Base-by-base conservation (phyloP, 2,888 invertebrate genomes). In the Drosophila neonasuta region DNA sequence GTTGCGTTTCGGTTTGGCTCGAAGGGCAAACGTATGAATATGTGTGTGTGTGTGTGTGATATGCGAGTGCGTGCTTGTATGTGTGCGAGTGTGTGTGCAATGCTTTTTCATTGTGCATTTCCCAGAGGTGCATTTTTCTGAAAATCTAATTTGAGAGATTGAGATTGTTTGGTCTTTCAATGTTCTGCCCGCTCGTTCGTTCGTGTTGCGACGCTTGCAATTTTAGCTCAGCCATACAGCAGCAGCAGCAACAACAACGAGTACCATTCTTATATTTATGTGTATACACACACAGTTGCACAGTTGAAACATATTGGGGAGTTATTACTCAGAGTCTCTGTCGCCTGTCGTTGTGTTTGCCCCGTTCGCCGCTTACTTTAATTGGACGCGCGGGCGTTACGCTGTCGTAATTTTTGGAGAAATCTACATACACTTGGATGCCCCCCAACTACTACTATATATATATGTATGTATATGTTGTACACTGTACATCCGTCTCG, bases 141-240 rank as follows among this genome's bases (percentile, higher is more conserved):
- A 88, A 89, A 88, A 88, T 89, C 89, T 88, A 88, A 89, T 89
- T 89, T 88, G 87, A 87, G 86, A 87, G 88, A 88, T 86, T 89
- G 83, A 83, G 86, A 83, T 83, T 83, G 83, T 83, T 83, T 83
- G 83, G 83, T 86, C 86, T 83, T 86, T 86, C 82, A 83, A 82
- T 82, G 79, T 79, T 70, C 77, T 86, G 79, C 74, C 77, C 70
- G 70, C 64, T 78, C 78, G 78, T 79, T 83, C 80, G 74, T 79
- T 83, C 83, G 74, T 76, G 79, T 68, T 83, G 84, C 85, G 79
- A 79, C 71, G 77, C 86, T 83, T 81, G 81, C 81, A 81, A 82
- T 80, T 80, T 80, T 72, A 71, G 81, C 42, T 49, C 76, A 62
- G 45, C 61, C 46, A 63, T 62, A 58, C 61, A 51, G 58, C 24